A percentile compares a stretch with the other conserved stretches of the same genome.
Conservation (phyloP, 2,113 vertebrate species). For the Alethe diademata region DNA sequence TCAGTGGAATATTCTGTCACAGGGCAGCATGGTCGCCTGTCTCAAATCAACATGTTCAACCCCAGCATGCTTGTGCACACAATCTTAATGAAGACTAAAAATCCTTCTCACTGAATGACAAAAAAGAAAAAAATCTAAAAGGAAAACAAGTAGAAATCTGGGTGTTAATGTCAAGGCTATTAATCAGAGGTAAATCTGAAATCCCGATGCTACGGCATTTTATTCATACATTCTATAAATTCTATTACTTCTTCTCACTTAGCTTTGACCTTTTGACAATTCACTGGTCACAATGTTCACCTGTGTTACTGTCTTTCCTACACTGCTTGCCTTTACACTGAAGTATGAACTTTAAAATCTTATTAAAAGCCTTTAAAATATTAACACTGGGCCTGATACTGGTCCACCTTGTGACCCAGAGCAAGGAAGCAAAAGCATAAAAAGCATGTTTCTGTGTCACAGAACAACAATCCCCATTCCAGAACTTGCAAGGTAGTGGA, state of each 20-base stretch:
- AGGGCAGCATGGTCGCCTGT: not conserved
- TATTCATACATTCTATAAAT: not conserved
- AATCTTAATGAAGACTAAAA: not conserved
- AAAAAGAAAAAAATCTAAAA: not conserved
- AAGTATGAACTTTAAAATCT: conserved; percentile 24
- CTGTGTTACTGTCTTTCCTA: not conserved
- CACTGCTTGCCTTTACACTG: not conserved
- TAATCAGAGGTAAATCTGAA: conserved; percentile 14
- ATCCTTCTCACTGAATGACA: not conserved
- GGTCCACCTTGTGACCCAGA: not conserved
- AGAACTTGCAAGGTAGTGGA: not conserved
- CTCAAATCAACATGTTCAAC: not conserved
- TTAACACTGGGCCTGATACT: not conserved
- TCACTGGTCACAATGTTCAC: not conserved
- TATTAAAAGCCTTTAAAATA: conserved; percentile 38
- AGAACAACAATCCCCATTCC: not conserved
- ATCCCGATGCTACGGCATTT: not conserved
- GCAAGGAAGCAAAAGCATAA: not conserved
- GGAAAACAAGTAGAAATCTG: not conserved
- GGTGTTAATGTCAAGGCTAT: not conserved
- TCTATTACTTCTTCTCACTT: conserved; percentile 9
- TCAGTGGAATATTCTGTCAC: not conserved
- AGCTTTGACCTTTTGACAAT: conserved; percentile 29
- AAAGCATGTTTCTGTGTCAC: not conserved
- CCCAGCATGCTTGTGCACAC: not conserved